Percentiles rank a stretch among this genome's conserved stretches.
Evolutionary conservation across 2,113 vertebrate genomes (phyloP).

Genomic region (Equus quagga): DNA sequence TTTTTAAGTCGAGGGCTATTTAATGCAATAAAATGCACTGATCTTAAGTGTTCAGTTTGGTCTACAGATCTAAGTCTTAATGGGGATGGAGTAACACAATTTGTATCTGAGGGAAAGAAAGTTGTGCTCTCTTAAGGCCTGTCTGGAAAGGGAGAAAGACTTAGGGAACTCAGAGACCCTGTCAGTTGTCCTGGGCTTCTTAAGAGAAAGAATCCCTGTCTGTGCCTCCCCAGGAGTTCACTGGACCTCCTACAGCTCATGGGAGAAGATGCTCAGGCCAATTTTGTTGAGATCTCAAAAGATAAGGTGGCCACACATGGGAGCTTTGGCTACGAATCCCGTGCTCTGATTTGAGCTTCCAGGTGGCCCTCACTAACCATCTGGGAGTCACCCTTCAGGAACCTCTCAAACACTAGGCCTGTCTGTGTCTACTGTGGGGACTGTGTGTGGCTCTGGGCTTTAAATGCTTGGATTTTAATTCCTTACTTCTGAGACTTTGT

Average conservation of each 20-base stretch:
- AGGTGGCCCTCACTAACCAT: not conserved
- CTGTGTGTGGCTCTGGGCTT: not conserved
- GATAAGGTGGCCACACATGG: not conserved
- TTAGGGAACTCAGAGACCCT: not conserved
- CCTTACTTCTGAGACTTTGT: not conserved
- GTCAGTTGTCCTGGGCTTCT: not conserved
- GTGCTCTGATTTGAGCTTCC: not conserved
- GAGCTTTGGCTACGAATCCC: not conserved
- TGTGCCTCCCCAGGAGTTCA: fast-evolving
- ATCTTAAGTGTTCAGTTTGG: not conserved
- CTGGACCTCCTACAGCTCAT: not conserved
- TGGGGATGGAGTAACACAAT: not conserved
- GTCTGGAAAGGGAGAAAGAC: not conserved
- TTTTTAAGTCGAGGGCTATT: not conserved
- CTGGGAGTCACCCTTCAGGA: not conserved
- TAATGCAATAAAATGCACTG: not conserved
- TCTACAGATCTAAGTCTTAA: not conserved
- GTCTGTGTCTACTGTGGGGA: not conserved
- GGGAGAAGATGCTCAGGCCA: not conserved
- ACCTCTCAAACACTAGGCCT: not conserved
- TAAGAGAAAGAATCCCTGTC: too few relatives aligned
- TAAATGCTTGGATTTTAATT: not conserved
- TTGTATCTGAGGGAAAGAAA: not conserved
- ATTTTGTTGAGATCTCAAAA: not conserved
- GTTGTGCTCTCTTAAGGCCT: not conserved